phyloP scores from a whole-genome alignment of 53 echinoderm and acorn worm species.

The Actinopyga echinites region DNA sequence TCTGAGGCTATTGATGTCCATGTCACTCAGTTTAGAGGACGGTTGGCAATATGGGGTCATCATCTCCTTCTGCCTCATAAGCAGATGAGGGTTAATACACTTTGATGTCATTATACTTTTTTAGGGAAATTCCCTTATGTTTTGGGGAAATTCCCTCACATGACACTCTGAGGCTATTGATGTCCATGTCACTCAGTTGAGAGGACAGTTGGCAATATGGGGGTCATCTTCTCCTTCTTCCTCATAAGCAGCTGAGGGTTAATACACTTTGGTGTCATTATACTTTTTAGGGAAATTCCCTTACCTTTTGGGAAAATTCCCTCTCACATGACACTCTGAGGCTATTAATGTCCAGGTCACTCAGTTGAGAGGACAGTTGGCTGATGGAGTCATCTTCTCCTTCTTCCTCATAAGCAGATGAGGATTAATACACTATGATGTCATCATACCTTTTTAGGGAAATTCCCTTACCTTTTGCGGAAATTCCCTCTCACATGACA shows the following conservation, averaged over 20 bases:
- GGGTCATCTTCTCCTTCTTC: not conserved
- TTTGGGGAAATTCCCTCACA: constrained; percentile 62
- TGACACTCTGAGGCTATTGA: constrained; percentile 49
- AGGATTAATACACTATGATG: too few species aligned
- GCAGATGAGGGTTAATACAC: too few species aligned
- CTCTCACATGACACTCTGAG: constrained; percentile 58
- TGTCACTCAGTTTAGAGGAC: constrained; percentile 31
- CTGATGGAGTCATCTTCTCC: constrained; percentile 23
- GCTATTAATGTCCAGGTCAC: constrained; percentile 48
- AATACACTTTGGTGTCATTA: too few species aligned
- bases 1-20: constrained; percentile 55
- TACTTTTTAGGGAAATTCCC: not conserved
- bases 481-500: constrained; percentile 59
- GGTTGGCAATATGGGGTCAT: constrained; percentile 28
- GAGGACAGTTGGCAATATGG: constrained; percentile 35
- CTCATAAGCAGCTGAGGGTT: not conserved
- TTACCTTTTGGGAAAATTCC: constrained; percentile 58
- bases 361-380: constrained; percentile 39
- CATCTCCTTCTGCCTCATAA: not conserved
- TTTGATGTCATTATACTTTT: too few species aligned
- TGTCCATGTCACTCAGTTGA: constrained; percentile 50
- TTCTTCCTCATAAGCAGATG: not conserved
- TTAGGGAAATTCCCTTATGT: constrained; percentile 35
- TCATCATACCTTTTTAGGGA: too few species aligned
- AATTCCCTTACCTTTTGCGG: constrained; percentile 52